Base-by-base conservation (phyloP, 2,113 vertebrate species). In the Chunga burmeisteri region DNA sequence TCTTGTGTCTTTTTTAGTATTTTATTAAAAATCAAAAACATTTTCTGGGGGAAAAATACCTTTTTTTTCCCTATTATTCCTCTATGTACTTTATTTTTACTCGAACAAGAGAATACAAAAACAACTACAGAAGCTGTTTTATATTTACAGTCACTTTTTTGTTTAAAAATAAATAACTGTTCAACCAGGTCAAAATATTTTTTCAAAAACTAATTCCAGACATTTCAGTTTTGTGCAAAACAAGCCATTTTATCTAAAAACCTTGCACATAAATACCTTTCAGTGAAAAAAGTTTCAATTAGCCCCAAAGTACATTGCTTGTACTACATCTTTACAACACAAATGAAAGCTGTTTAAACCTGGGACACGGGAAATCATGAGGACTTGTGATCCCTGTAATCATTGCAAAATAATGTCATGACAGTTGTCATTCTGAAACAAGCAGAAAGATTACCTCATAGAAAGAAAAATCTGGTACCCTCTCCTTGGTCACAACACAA, bases 1-100 rank as follows among this genome's bases (percentile, higher is more conserved):
- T 46, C 4, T 42, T 50, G 7, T 61, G 3, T 13, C 10, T 23
- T 53, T 50, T 88, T 52, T 3, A 10, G 9, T 16, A n/a, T 90
- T 79, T 67, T 67, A 47, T 80, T 63, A 25, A 25, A 50, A 72
- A 52, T 0, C 4, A 65, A 46, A 81, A 13, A 8, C 15, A 61
- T 18, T 80, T 83, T 75, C 14, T 5, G 12, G 4, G 4, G 13
- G 1, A 8, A 29, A 77, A 81, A n/a, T n/a, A 12, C 0, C 2
- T 32, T 66, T 59, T 32, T 66, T 59, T 68, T 83, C 58, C 18
- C 16, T 71, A 14, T 78, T 83, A 50, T 74, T 89, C 4, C 5
- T 70, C 8, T 53, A 7, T 8, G 6, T 38, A 59, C 4, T 58
- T 74, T 44, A 34, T 78, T 70, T 8, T 50, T 10, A n/a, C 6